A percentile compares a stretch with the other conserved stretches of the same genome.
Conservation (phyloP, 2,113 vertebrate genomes). For the Ivindomyrus marchei region DNA sequence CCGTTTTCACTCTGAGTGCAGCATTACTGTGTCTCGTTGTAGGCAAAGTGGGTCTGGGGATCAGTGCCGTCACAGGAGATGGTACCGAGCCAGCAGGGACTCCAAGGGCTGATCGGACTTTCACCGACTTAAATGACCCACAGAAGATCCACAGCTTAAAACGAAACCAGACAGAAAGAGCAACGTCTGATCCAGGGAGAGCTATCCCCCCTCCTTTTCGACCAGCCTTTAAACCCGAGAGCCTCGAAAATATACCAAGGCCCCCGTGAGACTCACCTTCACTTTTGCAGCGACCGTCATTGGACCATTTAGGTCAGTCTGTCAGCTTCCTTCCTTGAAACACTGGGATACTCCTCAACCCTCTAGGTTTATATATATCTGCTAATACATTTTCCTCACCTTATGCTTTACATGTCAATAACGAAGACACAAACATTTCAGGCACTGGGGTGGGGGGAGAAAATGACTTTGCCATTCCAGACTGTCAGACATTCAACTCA, state of each 20-base stretch:
- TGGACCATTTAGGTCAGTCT: background rate
- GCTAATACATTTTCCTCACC: background rate
- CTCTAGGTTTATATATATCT: background rate
- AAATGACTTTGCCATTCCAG: background rate
- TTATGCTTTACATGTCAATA: background rate
- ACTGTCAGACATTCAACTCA: background rate
- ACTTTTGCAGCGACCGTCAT: background rate
- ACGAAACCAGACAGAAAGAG: background rate
- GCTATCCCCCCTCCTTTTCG: background rate
- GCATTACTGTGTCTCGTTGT: background rate
- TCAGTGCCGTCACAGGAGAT: background rate
- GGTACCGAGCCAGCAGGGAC: background rate
- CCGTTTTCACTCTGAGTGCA: background rate
- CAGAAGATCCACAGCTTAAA: background rate
- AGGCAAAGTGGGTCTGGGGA: background rate
- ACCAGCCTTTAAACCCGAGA: background rate
- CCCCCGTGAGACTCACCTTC: background rate
- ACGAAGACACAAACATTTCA: background rate
- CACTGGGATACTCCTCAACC: background rate
- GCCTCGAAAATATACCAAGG: background rate
- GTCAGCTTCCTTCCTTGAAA: background rate
- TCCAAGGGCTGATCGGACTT: background rate
- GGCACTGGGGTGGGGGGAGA: background rate
- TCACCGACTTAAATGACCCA: background rate
- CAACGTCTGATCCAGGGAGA: background rate